Percentiles rank a stretch among this genome's conserved stretches.
Conservation (phyloP, 2,113 vertebrate genomes). For the Dipodomys stephensi region DNA sequence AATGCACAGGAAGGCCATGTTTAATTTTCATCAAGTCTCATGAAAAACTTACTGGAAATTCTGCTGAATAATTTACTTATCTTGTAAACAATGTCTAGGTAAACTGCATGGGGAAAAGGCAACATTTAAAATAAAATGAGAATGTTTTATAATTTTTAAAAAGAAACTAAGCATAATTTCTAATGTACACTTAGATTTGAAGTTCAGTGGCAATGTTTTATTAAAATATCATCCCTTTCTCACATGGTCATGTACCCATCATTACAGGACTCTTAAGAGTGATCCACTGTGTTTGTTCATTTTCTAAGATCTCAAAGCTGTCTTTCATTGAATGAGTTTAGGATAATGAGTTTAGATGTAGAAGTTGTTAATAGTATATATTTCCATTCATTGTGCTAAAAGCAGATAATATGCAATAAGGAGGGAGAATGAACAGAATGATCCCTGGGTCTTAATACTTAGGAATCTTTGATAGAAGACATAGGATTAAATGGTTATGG, state of each 20-base stretch:
- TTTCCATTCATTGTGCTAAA: constrained; percentile 22
- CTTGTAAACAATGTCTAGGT: constrained; percentile 3
- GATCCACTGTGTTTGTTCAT: not conserved
- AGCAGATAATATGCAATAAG: not conserved
- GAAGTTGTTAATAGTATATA: not conserved
- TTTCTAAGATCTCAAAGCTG: constrained; percentile 37
- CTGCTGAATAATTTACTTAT: constrained; percentile 10
- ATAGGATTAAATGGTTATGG: constrained; percentile 51
- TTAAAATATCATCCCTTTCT: not conserved
- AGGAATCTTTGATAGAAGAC: constrained; percentile 8
- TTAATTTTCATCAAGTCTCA: constrained; percentile 52
- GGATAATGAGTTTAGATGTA: not conserved
- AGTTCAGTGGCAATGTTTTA: constrained; percentile 18
- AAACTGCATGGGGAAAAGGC: not conserved
- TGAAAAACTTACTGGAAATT: constrained; percentile 38
- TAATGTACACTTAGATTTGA: constrained; percentile 12
- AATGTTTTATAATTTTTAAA: not conserved
- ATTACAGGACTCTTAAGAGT: not conserved
- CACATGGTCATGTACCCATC: not conserved
- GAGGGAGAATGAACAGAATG: not conserved
- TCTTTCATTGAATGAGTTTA: not conserved
- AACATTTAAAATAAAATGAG: constrained; percentile 28
- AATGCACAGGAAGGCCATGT: not conserved
- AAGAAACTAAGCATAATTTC: constrained; percentile 11
- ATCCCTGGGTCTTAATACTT: constrained; percentile 23